A percentile compares a stretch with the other conserved stretches of the same genome.
Conservation (phyloP, 2,113 vertebrate genomes). For the Neodontobutis hainanensis region DNA sequence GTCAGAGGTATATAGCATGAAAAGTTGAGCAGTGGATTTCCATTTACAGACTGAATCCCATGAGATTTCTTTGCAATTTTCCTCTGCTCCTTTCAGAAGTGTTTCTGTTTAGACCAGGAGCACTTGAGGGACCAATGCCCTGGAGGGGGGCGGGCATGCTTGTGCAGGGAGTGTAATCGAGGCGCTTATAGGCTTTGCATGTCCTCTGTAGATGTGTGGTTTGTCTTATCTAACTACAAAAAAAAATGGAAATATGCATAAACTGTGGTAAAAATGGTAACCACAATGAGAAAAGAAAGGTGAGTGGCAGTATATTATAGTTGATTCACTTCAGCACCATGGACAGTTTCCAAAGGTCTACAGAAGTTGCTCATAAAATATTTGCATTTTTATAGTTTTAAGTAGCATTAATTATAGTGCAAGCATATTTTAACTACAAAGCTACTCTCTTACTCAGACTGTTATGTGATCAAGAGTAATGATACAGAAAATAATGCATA, state of each 20-base stretch:
- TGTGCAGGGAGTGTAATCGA: not conserved
- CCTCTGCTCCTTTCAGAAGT: constrained; percentile 39
- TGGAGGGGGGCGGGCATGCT: not conserved
- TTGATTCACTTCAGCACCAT: not conserved
- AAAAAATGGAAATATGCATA: no score
- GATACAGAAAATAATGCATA: constrained; percentile 17
- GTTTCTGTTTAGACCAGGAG: constrained; percentile 46
- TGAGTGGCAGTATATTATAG: not conserved
- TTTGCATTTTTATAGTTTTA: not conserved
- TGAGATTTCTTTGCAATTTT: constrained; percentile 33
- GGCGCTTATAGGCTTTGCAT: not conserved
- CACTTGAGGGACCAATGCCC: constrained; percentile 14
- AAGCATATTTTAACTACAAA: no score
- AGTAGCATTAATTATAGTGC: no score
- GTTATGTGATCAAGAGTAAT: no score
- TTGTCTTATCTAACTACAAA: not conserved
- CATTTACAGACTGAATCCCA: constrained; percentile 47
- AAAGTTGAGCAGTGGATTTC: constrained; percentile 29
- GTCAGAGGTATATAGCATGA: not conserved
- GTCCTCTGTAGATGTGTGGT: not conserved
- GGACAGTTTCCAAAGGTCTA: not conserved
- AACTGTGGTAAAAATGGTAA: not conserved
- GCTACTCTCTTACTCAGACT: no score
- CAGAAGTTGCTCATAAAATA: no score
- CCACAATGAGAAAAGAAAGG: not conserved